Percentiles rank a stretch among this genome's conserved stretches.
Evolutionary conservation across 1,140 invertebrate genomes (phyloP).

Genomic region (Diorhabda sublineata): DNA sequence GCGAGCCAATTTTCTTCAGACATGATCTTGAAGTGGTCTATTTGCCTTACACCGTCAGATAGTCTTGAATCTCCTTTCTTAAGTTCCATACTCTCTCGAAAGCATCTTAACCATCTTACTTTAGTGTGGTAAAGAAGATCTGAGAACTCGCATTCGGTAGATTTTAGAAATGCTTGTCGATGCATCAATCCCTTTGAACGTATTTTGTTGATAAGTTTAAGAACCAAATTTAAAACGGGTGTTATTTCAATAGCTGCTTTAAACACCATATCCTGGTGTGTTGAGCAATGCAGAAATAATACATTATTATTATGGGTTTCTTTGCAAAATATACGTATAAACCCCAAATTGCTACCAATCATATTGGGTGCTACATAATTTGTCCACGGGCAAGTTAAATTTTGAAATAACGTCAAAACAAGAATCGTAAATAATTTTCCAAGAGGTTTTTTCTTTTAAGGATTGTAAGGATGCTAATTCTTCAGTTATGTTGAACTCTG

Average conservation of each 20-base stretch:
- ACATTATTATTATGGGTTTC: background rate
- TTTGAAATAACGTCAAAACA: background rate
- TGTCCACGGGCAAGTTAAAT: background rate
- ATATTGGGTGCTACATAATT: constrained; percentile 32
- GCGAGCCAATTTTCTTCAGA: background rate
- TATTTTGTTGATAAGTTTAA: background rate
- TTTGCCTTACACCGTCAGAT: background rate
- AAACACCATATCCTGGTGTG: background rate
- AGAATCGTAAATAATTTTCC: background rate
- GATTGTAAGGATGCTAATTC: constrained; percentile 35
- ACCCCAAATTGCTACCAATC: constrained; percentile 35
- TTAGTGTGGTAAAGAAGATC: background rate
- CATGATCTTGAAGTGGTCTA: background rate
- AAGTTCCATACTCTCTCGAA: background rate
- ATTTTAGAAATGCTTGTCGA: background rate
- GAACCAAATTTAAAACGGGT: background rate
- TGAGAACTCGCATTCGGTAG: background rate
- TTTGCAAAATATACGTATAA: constrained; percentile 18
- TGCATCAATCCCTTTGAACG: background rate
- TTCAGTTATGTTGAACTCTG: constrained; percentile 39
- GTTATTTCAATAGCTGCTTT: background rate
- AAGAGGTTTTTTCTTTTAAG: constrained; percentile 36
- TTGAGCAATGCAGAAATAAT: background rate
- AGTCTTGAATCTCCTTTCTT: background rate
- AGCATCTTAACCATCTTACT: background rate